phyloP scores from a whole-genome alignment of 1,140 invertebrate species.

The Cydia pomonella region DNA sequence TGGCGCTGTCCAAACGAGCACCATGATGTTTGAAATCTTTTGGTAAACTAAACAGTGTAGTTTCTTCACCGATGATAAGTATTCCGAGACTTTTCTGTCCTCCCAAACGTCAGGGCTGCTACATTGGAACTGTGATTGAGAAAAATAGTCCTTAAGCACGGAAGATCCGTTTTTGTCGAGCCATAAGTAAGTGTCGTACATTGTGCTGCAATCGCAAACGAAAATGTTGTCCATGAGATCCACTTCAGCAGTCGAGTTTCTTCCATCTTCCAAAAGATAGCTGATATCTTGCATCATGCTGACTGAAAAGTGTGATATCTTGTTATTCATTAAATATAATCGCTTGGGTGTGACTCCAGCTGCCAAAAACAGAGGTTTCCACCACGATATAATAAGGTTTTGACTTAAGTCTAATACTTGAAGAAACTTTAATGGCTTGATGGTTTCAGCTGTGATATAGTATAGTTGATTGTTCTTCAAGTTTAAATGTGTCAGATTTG shows the following conservation, averaged over 20 bases:
- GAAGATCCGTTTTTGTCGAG: constrained; percentile 60
- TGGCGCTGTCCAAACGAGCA: constrained; percentile 64
- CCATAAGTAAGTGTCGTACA: constrained; percentile 70
- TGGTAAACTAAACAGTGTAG: constrained; percentile 60
- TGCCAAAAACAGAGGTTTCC: constrained; percentile 70
- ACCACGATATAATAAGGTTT: constrained; percentile 79
- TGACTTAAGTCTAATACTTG: constrained; percentile 74
- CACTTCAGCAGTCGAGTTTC: constrained; percentile 56
- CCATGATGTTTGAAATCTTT: constrained; percentile 61
- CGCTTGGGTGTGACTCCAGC: constrained; percentile 60
- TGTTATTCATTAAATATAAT: constrained; percentile 77
- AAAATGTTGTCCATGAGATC: constrained; percentile 80
- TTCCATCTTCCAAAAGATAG: constrained; percentile 63
- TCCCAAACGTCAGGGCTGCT: constrained; percentile 74
- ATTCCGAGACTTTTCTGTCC: constrained; percentile 64
- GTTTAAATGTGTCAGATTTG: constrained; percentile 75
- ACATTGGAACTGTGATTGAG: constrained; percentile 61
- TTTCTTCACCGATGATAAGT: constrained; percentile 61
- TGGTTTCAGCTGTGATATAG: constrained; percentile 65
- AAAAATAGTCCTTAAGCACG: constrained; percentile 56
- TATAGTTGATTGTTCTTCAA: constrained; percentile 77
- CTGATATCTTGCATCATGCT: constrained; percentile 82
- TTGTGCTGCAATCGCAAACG: constrained; percentile 78
- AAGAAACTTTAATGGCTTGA: constrained; percentile 72
- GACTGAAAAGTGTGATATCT: constrained; percentile 78